Percentiles rank a stretch among this genome's conserved stretches.
Conservation (phyloP, 2,113 vertebrate genomes). For the Regulus satrapa region DNA sequence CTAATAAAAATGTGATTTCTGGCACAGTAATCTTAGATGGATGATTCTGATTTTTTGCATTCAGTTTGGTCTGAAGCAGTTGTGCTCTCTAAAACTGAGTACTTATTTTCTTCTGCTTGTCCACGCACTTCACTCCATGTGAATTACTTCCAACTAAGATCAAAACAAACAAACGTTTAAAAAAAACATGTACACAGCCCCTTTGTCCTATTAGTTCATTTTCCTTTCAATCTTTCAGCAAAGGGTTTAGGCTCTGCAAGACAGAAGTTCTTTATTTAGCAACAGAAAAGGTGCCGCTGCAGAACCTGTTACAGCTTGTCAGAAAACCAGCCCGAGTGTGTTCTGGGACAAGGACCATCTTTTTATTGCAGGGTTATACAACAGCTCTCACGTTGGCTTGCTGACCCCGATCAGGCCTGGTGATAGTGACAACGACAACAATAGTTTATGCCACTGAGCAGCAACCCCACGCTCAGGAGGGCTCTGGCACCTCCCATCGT, state of each 20-base stretch:
- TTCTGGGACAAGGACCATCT: conserved; percentile 39
- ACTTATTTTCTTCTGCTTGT: background rate
- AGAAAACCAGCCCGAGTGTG: conserved; percentile 29
- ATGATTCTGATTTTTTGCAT: background rate
- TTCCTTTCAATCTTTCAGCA: conserved; percentile 56
- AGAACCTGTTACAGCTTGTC: conserved; percentile 63
- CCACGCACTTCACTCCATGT: background rate
- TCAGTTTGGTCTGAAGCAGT: background rate
- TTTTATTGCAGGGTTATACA: conserved; percentile 18
- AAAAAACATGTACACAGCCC: accelerated
- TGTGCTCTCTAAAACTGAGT: background rate
- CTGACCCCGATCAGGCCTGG: background rate
- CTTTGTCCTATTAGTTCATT: conserved; percentile 19
- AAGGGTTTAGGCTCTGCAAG: conserved; percentile 37
- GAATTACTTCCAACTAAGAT: background rate
- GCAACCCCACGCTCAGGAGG: background rate
- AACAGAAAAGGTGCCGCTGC: conserved; percentile 44
- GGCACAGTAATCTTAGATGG: background rate
- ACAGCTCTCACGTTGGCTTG: background rate
- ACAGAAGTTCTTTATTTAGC: conserved; percentile 63
- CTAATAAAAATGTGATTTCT: conserved; percentile 56
- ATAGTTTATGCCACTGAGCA: background rate
- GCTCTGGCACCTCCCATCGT: background rate
- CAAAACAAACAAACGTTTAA: background rate
- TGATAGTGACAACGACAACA: background rate